Percentiles rank a stretch among this genome's conserved stretches.
Conservation (phyloP, 2,797 vertebrate genomes). For the Tolypeutes matacus region DNA sequence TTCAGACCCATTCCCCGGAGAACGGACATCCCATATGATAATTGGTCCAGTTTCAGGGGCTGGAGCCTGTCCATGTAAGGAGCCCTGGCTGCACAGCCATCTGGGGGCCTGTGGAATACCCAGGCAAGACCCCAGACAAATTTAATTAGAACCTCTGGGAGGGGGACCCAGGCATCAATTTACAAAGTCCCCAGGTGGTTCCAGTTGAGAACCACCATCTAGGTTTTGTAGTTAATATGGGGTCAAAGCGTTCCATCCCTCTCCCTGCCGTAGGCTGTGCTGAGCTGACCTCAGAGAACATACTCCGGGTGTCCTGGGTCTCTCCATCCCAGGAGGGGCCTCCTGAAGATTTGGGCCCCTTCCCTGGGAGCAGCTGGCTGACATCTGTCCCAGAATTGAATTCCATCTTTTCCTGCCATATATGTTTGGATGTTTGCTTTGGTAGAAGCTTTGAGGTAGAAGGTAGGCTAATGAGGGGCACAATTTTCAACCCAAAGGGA, state of each 20-base stretch:
- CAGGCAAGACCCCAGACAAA: not conserved
- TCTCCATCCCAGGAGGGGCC: not conserved
- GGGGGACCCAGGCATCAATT: not conserved
- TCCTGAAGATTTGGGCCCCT: not conserved
- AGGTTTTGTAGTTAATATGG: not conserved
- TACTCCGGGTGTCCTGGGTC: fast-evolving
- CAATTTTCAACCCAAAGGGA: not conserved
- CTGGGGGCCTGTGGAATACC: not conserved
- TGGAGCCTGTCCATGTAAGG: not conserved
- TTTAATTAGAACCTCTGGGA: not conserved
- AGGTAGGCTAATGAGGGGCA: not conserved
- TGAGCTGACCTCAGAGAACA: not conserved
- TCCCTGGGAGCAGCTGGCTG: not conserved
- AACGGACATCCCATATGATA: not conserved
- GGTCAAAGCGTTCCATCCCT: not conserved
- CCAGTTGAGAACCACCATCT: not conserved
- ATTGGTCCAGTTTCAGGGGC: not conserved
- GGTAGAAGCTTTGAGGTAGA: not conserved
- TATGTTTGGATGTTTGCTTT: not conserved
- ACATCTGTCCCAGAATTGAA: not conserved
- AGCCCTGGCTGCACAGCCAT: not conserved
- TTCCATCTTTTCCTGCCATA: not conserved
- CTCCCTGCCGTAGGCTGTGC: not conserved
- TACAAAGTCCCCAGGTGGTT: not conserved
- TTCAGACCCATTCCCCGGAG: not conserved